Base-by-base conservation (phyloP, 2,113 vertebrate species). In the Nerophis lumbriciformis region DNA sequence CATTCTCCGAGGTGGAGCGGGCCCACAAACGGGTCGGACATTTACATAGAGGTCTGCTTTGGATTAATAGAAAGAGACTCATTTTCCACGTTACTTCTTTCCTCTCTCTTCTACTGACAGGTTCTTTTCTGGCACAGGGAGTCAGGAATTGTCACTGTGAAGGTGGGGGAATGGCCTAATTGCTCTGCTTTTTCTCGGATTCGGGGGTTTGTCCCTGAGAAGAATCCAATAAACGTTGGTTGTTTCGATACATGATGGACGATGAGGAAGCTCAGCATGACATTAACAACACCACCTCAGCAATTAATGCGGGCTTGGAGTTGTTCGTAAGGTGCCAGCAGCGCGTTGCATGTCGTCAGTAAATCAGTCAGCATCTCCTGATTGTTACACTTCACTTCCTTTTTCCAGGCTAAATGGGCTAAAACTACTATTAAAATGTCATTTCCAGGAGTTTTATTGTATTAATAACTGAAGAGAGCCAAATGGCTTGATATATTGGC, bases 21-120 rank as follows among this genome's bases (percentile, higher is more conserved):
- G 89, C 83, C 54, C 38, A 15, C 59, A 61, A 68, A 36, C 37
- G 52, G 79, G 85, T 82, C 81, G 82, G 85, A 89, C 90, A 90
- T 89, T 57, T 45, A 57, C 55, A 88, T 88, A 87, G 84, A 90
- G 86, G 90, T 93, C 94, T 96, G 94, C 88, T 95, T 94, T 90
- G 83, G 93, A 90, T 92, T 91, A 91, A 90, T 78, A 81, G 84
- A 87, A 75, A 83, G 54, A 86, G 89, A 92, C 87, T 90, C 83
- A 68, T 78, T 83, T 86, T 73, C 69, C 50, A 54, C 19, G 42
- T 69, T 61, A 49, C 74, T 72, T 60, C 80, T 73, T 71, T 72
- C 38, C 28, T 49, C 38, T 63, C 63, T 69, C 63, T 58, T 73
- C 60, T 65, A 65, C 66, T 53, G 51, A 79, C 65, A 48, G 7